Conservation (phyloP, 1,140 invertebrate genomes). For the Caligus rogercresseyi region DNA sequence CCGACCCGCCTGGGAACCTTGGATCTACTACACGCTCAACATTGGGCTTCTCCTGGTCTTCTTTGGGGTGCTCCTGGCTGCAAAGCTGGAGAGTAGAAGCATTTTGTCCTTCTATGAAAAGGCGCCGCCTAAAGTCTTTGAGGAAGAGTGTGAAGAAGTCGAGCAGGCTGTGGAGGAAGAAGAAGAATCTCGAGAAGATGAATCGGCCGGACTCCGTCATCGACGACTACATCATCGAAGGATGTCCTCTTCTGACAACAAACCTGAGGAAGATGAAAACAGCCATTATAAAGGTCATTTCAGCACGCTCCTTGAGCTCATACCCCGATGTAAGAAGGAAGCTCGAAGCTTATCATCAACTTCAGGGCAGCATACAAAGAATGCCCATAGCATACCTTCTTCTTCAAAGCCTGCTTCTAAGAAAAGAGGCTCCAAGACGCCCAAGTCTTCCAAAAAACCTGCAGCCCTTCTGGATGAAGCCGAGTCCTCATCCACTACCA, state of each 20-base stretch:
- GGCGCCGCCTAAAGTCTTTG: neutral
- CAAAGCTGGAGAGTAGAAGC: slow-evolving; percentile 52
- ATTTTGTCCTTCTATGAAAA: slow-evolving; percentile 32
- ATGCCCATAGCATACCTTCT: no score
- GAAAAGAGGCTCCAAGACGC: no score
- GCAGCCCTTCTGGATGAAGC: slow-evolving; percentile 25
- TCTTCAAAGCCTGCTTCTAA: no score
- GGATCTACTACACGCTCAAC: slow-evolving; percentile 48
- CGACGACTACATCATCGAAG: neutral
- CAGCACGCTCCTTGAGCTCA: no score
- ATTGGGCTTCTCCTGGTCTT: slow-evolving; percentile 44
- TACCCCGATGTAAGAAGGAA: no score
- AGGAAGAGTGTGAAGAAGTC: neutral
- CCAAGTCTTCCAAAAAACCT: no score
- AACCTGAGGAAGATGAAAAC: slow-evolving; percentile 27
- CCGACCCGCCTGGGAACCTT: slow-evolving; percentile 58
- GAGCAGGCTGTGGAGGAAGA: neutral
- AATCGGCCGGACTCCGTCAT: neutral
- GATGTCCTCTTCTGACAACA: slow-evolving; percentile 24
- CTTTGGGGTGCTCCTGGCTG: slow-evolving; percentile 44
- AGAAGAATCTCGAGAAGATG: no score
- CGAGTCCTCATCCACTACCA: slow-evolving; percentile 27
- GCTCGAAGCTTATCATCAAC: no score
- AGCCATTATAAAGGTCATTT: no score
- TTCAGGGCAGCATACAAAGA: no score